These are phyloP conservation scores for Saiga tatarica DNA, from an alignment of 2,113 vertebrate species.

Conservation along the genomic window DNA sequence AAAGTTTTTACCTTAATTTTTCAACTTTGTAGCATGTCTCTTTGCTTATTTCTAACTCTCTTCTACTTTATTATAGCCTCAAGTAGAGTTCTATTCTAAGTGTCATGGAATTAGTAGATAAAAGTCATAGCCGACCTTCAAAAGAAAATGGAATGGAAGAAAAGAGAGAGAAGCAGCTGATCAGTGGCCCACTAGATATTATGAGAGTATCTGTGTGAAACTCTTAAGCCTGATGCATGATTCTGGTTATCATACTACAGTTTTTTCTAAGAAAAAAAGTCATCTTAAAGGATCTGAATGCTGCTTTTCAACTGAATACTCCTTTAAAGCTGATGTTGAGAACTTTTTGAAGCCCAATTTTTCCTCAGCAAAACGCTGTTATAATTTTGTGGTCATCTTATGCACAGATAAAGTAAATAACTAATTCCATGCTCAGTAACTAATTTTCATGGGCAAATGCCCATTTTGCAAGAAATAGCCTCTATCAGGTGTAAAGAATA, in stretches of 20 bases:
- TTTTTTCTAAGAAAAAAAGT: background rate
- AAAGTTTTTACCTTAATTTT: background rate
- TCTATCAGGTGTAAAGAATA: background rate
- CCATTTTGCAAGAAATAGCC: background rate
- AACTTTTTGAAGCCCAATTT: background rate
- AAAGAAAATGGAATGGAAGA: background rate
- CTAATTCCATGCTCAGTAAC: background rate
- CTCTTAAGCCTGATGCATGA: background rate
- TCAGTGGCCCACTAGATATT: background rate
- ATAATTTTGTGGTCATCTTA: background rate
- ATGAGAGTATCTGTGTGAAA: background rate
- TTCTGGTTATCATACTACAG: background rate
- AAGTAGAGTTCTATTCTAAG: background rate
- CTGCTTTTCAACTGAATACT: background rate
- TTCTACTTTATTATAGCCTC: background rate
- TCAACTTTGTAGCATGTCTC: background rate
- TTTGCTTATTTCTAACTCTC: background rate
- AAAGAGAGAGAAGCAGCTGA: background rate
- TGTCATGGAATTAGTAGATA: background rate
- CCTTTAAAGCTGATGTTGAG: background rate
- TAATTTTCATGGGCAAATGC: background rate
- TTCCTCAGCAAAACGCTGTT: background rate
- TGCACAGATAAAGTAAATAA: background rate
- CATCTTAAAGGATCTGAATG: background rate
- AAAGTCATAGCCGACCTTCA: background rate